A percentile compares a stretch with the other conserved stretches of the same genome.
phyloP scores from a whole-genome alignment of 2,113 vertebrate species.

The Pterocles gutturalis region DNA sequence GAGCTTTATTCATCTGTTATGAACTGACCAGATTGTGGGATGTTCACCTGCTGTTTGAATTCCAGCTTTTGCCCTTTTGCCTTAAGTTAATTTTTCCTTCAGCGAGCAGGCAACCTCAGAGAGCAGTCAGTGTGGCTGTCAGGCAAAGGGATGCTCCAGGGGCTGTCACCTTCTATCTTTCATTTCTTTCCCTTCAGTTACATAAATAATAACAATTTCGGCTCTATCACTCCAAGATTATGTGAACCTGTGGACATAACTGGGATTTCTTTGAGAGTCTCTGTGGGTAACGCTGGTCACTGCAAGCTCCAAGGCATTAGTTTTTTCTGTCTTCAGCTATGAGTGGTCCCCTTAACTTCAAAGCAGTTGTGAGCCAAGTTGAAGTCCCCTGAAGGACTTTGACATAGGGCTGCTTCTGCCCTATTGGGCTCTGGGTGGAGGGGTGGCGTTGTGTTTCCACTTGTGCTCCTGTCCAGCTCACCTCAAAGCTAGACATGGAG shows the following conservation, averaged over 20 bases:
- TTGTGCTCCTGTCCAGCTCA: not conserved
- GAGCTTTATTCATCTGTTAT: not conserved
- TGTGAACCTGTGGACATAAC: not conserved
- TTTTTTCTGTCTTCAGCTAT: not conserved
- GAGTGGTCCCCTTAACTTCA: not conserved
- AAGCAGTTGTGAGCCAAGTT: not conserved
- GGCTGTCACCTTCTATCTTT: not conserved
- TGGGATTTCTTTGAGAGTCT: not conserved
- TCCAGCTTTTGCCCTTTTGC: not conserved
- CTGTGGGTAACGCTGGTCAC: rapidly evolving
- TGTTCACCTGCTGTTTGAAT: not conserved
- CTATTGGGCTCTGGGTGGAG: rapidly evolving
- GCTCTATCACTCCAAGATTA: not conserved
- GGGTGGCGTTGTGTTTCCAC: not conserved
- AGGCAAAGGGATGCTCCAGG: not conserved
- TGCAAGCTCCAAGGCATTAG: not conserved
- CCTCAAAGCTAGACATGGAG: not conserved
- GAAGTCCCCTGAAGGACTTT: not conserved
- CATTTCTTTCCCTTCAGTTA: not conserved
- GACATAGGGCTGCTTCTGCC: not conserved
- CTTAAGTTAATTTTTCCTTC: not conserved
- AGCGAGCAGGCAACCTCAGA: not conserved
- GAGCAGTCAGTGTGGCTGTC: not conserved
- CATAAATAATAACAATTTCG: not conserved
- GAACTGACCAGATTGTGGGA: not conserved